phyloP scores from a whole-genome alignment of 2,888 invertebrate species.

The Agrochola lota region DNA sequence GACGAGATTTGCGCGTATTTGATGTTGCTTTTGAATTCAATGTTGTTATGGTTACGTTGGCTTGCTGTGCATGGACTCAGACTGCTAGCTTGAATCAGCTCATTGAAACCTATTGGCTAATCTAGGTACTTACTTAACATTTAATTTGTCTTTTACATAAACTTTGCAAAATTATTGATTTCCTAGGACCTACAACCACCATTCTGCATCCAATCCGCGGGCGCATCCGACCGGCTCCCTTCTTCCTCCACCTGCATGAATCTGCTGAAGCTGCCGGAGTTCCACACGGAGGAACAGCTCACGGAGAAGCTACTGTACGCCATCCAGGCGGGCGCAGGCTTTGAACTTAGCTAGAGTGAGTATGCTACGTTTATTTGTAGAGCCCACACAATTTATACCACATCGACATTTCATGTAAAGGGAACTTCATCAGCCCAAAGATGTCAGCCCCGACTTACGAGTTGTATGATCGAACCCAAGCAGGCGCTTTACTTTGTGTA shows the following conservation, averaged over 20 bases:
- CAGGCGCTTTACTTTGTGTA: too few species aligned
- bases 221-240: conserved; percentile 97
- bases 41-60: neutral
- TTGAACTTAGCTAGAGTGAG: conserved; percentile 95
- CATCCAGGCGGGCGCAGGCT: conserved; percentile 98
- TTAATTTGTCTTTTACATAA: neutral
- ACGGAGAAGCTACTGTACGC: conserved; percentile 97
- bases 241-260: conserved; percentile 99
- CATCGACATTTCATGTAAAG: neutral
- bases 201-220: conserved; percentile 98
- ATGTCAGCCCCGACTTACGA: neutral
- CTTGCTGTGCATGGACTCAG: neutral
- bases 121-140: neutral
- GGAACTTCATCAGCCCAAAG: neutral
- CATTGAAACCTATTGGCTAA: neutral
- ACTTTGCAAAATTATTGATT: neutral
- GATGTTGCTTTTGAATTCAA: neutral
- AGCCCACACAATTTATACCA: neutral
- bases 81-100: neutral
- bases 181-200: conserved; percentile 97
- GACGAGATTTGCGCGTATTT: neutral
- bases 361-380: conserved; percentile 1
- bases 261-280: conserved; percentile 98
- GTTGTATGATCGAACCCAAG: too few species aligned
- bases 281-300: conserved; percentile 94